Conservation (phyloP, 2,113 vertebrate species). For the Upupa epops region DNA sequence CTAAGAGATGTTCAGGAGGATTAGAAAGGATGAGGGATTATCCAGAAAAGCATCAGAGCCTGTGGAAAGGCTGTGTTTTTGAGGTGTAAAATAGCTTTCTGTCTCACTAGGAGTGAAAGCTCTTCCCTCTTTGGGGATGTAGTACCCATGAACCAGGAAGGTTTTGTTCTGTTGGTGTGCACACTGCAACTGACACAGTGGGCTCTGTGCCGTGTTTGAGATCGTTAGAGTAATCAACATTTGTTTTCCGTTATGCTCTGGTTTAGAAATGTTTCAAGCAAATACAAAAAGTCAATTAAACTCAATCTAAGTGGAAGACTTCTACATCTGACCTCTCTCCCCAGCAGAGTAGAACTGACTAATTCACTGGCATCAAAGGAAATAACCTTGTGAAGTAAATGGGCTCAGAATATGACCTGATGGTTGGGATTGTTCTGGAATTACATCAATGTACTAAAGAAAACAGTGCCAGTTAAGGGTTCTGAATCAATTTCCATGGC, state of each 20-base stretch:
- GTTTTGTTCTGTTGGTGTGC: not conserved
- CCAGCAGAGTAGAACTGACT: not conserved
- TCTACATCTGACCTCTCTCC: not conserved
- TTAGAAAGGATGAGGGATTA: constrained; percentile 44
- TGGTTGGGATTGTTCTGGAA: constrained; percentile 8
- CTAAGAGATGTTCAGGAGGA: not conserved
- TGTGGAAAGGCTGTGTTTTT: not conserved
- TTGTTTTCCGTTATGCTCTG: not conserved
- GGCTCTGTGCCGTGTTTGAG: not conserved
- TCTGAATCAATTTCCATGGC: constrained; percentile 29
- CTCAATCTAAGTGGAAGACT: not conserved
- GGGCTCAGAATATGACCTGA: constrained; percentile 26
- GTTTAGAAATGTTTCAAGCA: not conserved
- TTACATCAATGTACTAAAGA: not conserved
- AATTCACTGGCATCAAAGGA: constrained; percentile 21
- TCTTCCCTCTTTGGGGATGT: not conserved
- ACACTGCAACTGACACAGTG: not conserved
- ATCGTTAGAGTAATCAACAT: not conserved
- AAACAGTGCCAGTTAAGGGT: constrained; percentile 25
- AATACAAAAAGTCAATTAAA: not conserved
- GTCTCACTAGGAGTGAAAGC: not conserved
- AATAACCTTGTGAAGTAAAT: constrained; percentile 48
- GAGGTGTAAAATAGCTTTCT: not conserved
- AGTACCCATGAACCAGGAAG: not conserved
- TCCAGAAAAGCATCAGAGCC: not conserved